A percentile compares a stretch with the other conserved stretches of the same genome.
These are phyloP conservation scores for Eristalinus sepulchralis DNA, from an alignment of 2,888 invertebrate genomes.

Conservation along the genomic window DNA sequence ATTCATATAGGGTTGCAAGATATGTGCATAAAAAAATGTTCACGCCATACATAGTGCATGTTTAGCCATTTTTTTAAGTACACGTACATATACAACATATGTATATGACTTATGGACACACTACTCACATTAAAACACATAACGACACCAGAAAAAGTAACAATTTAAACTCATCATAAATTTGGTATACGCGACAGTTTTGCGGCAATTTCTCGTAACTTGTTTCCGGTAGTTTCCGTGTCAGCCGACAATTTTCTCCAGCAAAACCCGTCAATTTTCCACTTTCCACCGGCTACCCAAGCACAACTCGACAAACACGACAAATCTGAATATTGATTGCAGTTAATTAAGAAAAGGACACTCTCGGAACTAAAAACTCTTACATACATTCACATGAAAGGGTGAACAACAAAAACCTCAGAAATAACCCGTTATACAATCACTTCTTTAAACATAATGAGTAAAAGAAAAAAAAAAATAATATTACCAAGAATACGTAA, in stretches of 20 bases:
- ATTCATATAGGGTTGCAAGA: no score
- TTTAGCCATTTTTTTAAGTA: not conserved
- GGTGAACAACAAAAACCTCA: slow-evolving; percentile 44
- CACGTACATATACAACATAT: not conserved
- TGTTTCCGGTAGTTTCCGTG: slow-evolving; percentile 72
- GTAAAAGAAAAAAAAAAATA: not conserved
- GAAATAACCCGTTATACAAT: slow-evolving; percentile 52
- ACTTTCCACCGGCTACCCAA: slow-evolving; percentile 59
- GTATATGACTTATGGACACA: slow-evolving; percentile 16
- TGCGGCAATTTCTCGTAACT: slow-evolving; percentile 72
- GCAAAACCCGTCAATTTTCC: slow-evolving; percentile 67
- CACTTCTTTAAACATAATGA: slow-evolving; percentile 23
- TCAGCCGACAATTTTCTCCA: slow-evolving; percentile 55
- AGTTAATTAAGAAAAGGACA: slow-evolving; percentile 72
- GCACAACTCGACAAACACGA: slow-evolving; percentile 69
- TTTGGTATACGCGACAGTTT: slow-evolving; percentile 73
- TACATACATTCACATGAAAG: slow-evolving; percentile 25
- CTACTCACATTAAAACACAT: slow-evolving; percentile 25
- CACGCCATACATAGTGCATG: not conserved
- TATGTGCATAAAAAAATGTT: no score
- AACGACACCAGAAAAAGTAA: slow-evolving; percentile 47
- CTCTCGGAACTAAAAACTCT: slow-evolving; percentile 20
- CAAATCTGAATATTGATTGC: slow-evolving; percentile 73
- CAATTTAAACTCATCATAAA: slow-evolving; percentile 73
- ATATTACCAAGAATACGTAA: slow-evolving; percentile 11